phyloP scores from a whole-genome alignment of 1,140 invertebrate genomes.

The Andricus grossulariae region DNA sequence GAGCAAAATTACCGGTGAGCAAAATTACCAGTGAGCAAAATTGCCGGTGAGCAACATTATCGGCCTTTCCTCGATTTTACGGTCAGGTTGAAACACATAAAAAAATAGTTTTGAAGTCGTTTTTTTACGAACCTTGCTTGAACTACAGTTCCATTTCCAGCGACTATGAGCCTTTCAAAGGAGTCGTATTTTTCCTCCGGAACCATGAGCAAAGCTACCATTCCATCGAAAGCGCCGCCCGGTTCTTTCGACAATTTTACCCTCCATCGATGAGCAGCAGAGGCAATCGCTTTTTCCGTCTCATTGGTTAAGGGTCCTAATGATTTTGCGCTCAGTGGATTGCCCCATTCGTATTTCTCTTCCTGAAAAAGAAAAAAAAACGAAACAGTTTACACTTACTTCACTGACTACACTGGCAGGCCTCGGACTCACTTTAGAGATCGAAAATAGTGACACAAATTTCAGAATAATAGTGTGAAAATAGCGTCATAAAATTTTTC shows the following conservation, averaged over 20 bases:
- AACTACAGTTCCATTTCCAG: conserved; percentile 83
- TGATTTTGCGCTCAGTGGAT: conserved; percentile 77
- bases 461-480: no score
- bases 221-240: conserved; percentile 81
- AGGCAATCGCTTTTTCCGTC: conserved; percentile 76
- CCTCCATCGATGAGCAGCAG: conserved; percentile 82
- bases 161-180: conserved; percentile 82
- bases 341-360: conserved; percentile 86
- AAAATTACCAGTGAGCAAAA: no score
- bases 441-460: no score
- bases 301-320: conserved; percentile 69
- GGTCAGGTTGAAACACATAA: background rate
- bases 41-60: no score
- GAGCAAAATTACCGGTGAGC: no score
- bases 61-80: no score
- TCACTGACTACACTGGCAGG: no score
- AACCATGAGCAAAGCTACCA: conserved; percentile 84
- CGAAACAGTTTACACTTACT: no score
- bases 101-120: background rate
- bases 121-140: conserved; percentile 72
- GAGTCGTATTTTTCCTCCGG: conserved; percentile 79
- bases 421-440: no score
- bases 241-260: conserved; percentile 67
- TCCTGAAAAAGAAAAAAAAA: conserved; percentile 77
- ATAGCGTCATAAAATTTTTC: no score